These are phyloP conservation scores for Aleiodes alternator DNA, from an alignment of 2,888 invertebrate genomes.

Conservation along the genomic window DNA sequence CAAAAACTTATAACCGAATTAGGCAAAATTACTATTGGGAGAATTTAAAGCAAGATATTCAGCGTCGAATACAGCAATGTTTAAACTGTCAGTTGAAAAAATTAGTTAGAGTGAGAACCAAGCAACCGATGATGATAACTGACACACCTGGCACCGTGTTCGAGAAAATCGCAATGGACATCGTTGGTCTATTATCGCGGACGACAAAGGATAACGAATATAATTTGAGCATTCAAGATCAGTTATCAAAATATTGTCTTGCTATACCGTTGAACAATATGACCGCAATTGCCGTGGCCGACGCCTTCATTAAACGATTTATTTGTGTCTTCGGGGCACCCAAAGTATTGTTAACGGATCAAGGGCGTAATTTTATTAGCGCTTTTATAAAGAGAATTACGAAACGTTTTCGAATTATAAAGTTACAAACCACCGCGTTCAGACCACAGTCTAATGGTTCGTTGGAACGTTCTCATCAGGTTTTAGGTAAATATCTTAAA, in stretches of 20 bases:
- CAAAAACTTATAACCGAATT: slow-evolving; percentile 42
- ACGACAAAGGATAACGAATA: slow-evolving; percentile 50
- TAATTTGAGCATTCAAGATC: slow-evolving; percentile 39
- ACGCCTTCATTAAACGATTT: slow-evolving; percentile 21
- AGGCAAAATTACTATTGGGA: slow-evolving; percentile 36
- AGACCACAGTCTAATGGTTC: slow-evolving; percentile 52
- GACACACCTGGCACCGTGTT: slow-evolving; percentile 38
- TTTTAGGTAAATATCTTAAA: too few relatives aligned
- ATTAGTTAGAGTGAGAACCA: not conserved
- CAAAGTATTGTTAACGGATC: slow-evolving; percentile 35
- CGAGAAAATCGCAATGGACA: slow-evolving; percentile 32
- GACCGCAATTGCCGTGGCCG: not conserved
- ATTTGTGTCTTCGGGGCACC: slow-evolving; percentile 36
- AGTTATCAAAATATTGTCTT: slow-evolving; percentile 33
- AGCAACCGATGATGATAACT: not conserved
- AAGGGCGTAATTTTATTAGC: slow-evolving; percentile 42
- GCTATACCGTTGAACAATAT: slow-evolving; percentile 32
- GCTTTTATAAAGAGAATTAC: slow-evolving; percentile 1
- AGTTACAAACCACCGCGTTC: slow-evolving; percentile 50
- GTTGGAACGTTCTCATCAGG: too few relatives aligned
- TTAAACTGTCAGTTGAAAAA: slow-evolving; percentile 37
- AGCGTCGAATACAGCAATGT: slow-evolving; percentile 38
- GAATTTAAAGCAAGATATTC: slow-evolving; percentile 39
- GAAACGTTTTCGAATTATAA: slow-evolving; percentile 28
- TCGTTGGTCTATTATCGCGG: slow-evolving; percentile 39